Evolutionary conservation across 2,888 invertebrate species (phyloP), one percentile per base, ranked within the genome.

Genomic region (Antheraea yamamai): DNA sequence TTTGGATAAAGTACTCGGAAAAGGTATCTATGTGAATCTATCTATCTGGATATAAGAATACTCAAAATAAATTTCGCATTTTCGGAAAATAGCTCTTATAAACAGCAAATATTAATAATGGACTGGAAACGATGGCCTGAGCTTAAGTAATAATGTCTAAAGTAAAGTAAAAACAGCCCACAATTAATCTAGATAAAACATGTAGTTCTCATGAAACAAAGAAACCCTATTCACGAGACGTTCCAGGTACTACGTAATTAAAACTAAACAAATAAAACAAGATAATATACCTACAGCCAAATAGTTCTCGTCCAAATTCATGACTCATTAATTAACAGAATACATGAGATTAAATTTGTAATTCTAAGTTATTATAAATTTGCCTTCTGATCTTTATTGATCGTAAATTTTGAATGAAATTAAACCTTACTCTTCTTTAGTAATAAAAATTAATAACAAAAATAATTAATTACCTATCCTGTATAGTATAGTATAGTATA

Each of bases 241-340:
- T 12, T 12, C 12, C 55, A 55, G 4, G 20, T 61, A n/a, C n/a
- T 61, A n/a, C 4, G 23, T 12, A 61, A n/a, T 61, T 61, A 20
- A 4, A 58, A 58, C 16, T 14, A 26, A 64, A 64, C 23, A 20
- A 66, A 16, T 26, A 14, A 66, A 30, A 30, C 26, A 66, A 66
- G 30, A 4, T 30, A 30, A 4, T 30, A 66, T 30, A 66, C 64
- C 64, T 2, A 20, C 26, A 66, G 14, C 30, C 26, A 66, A 66
- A 30, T 66, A 30, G 26, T 30, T 66, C 16, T 66, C 64, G 30
- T 66, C 4, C 30, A 66, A 30, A 30, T 66, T 66, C 16, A 66
- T 66, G 64, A 66, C 61, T 61, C 20, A n/a, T 23, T 64, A 26
- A 64, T 66, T 26, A 66, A 66, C 64, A 66, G 64, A 30, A 66